phyloP scores from a whole-genome alignment of 2,888 invertebrate genomes.

The Smittia sp. region DNA sequence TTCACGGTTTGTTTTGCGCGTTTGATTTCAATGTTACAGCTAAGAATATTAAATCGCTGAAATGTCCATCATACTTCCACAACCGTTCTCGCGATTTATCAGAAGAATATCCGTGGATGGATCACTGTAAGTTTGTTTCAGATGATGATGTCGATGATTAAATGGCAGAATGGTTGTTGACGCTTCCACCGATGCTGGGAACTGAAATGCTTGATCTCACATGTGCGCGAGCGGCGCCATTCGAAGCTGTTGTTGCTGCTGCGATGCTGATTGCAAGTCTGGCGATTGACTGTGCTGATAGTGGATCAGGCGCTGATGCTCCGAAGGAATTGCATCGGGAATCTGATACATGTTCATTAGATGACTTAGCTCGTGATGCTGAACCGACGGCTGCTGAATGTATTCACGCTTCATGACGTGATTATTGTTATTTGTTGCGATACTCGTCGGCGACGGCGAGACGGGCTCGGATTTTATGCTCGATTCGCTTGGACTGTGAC shows the following conservation, averaged over 20 bases:
- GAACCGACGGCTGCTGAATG: slow-evolving; percentile 55
- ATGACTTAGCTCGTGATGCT: slow-evolving; percentile 58
- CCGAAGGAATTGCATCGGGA: slow-evolving; percentile 59
- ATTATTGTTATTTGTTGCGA: slow-evolving; percentile 60
- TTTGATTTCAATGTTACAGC: neutral
- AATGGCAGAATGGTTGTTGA: slow-evolving; percentile 16
- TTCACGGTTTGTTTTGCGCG: neutral
- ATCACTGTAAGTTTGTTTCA: slow-evolving; percentile 34
- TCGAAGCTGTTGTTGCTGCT: slow-evolving; percentile 51
- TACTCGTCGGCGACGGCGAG: slow-evolving; percentile 65
- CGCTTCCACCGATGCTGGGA: slow-evolving; percentile 16
- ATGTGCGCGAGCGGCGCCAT: slow-evolving; percentile 55
- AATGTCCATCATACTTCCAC: slow-evolving; percentile 36
- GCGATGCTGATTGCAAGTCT: slow-evolving; percentile 50
- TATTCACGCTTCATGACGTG: slow-evolving; percentile 71
- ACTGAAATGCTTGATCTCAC: slow-evolving; percentile 48
- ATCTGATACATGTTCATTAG: slow-evolving; percentile 68
- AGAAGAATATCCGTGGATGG: slow-evolving; percentile 20
- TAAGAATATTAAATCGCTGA: slow-evolving; percentile 24
- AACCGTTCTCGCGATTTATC: slow-evolving; percentile 27
- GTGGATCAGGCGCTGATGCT: slow-evolving; percentile 51
- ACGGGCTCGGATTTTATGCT: slow-evolving; percentile 88
- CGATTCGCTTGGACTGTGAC: slow-evolving; percentile 82
- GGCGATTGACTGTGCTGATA: slow-evolving; percentile 52
- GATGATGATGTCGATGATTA: slow-evolving; percentile 3